Conservation (phyloP, 2,888 invertebrate genomes). For the Conops quadrifasciatus region DNA sequence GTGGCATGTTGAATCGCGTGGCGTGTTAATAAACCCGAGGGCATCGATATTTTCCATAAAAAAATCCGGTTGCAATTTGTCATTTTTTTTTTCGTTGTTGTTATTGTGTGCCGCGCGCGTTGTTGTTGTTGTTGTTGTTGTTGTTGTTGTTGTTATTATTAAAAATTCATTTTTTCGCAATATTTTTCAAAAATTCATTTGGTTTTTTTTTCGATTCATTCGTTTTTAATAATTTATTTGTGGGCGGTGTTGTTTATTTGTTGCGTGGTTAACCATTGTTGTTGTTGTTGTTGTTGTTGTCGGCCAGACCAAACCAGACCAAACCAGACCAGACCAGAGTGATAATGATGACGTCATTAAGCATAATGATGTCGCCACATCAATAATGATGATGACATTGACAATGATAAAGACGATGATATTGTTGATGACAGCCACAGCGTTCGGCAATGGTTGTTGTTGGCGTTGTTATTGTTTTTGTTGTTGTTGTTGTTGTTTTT, state of each 20-base stretch:
- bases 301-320: too few relatives aligned
- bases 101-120: neutral
- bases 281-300: neutral
- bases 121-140: slow-evolving; percentile 16
- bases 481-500: slow-evolving; percentile 5
- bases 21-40: neutral
- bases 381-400: slow-evolving; percentile 2
- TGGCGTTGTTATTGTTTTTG: slow-evolving; percentile 36
- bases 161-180: slow-evolving; percentile 11
- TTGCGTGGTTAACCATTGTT: neutral
- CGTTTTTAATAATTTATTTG: slow-evolving; percentile 10
- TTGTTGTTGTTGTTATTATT: slow-evolving; percentile 30
- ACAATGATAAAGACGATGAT: neutral
- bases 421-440: neutral
- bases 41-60: slow-evolving; percentile 31
- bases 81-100: slow-evolving; percentile 29
- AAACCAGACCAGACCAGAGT: too few relatives aligned
- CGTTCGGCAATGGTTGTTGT: slow-evolving; percentile 28
- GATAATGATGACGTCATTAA: neutral
- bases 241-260: neutral
- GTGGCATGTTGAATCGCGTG: neutral
- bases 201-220: neutral
- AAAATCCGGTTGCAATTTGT: slow-evolving; percentile 41
- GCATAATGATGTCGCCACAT: slow-evolving; percentile 2
- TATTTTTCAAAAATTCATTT: slow-evolving; percentile 7